Percentiles rank a stretch among this genome's conserved stretches.
phyloP scores from a whole-genome alignment of 2,888 invertebrate genomes.

The Pteria penguin region DNA sequence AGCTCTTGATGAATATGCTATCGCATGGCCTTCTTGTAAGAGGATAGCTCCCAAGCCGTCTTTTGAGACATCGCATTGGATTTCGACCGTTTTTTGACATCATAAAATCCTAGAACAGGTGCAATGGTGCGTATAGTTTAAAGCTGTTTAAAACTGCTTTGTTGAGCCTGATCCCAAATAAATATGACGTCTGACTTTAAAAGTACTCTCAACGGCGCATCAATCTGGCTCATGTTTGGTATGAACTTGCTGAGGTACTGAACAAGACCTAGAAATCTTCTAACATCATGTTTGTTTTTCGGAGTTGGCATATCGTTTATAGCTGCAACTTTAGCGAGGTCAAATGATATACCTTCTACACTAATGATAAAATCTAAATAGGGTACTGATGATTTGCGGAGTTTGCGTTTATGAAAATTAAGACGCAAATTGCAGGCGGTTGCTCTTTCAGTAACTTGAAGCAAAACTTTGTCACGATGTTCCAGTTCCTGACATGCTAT shows the following conservation, averaged over 20 bases:
- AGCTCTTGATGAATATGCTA: slow-evolving; percentile 17
- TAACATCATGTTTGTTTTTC: slow-evolving; percentile 46
- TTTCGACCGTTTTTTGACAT: slow-evolving; percentile 47
- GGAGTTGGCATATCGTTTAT: slow-evolving; percentile 54
- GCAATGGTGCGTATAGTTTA: slow-evolving; percentile 8
- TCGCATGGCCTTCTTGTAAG: slow-evolving; percentile 29
- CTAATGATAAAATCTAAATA: slow-evolving; percentile 44
- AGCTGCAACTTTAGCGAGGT: slow-evolving; percentile 47
- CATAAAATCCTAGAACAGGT: slow-evolving; percentile 44
- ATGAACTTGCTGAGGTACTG: slow-evolving; percentile 55
- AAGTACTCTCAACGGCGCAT: slow-evolving; percentile 47
- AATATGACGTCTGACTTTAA: slow-evolving; percentile 41
- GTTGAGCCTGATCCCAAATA: slow-evolving; percentile 41
- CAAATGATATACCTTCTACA: slow-evolving; percentile 42
- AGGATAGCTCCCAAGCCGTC: slow-evolving; percentile 43
- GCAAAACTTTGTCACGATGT: slow-evolving; percentile 41
- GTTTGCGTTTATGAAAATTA: slow-evolving; percentile 47
- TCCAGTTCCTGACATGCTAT: slow-evolving; percentile 39
- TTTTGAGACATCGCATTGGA: slow-evolving; percentile 50
- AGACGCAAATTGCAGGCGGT: slow-evolving; percentile 47
- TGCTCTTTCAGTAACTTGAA: slow-evolving; percentile 39
- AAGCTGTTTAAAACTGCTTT: slow-evolving; percentile 38
- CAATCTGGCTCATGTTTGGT: slow-evolving; percentile 50
- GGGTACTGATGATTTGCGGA: slow-evolving; percentile 31
- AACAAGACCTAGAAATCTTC: slow-evolving; percentile 51